A percentile compares a stretch with the other conserved stretches of the same genome.
Evolutionary conservation across 2,113 vertebrate species (phyloP).

Genomic region (Colossoma macropomum): DNA sequence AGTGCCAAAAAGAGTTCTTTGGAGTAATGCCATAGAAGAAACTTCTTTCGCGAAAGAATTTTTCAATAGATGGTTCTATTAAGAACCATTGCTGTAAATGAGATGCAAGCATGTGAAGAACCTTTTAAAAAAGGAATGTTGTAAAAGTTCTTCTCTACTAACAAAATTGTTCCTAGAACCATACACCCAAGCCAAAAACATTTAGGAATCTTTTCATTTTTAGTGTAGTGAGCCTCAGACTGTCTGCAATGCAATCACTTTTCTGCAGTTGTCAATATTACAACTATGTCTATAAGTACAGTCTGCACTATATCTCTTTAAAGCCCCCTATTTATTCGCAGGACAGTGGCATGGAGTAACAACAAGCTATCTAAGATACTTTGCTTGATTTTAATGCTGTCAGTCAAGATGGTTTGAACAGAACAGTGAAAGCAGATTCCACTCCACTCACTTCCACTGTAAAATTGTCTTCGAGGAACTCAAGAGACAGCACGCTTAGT

Average conservation of each 20-base stretch:
- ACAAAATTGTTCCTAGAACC: too few species aligned
- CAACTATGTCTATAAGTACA: background rate
- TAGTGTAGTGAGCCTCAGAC: too few species aligned
- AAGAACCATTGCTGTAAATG: too few species aligned
- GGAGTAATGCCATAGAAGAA: background rate
- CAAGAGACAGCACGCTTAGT: background rate
- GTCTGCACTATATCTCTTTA: slow-evolving; percentile 12
- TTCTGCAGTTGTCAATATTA: slow-evolving; percentile 19
- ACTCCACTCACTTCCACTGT: background rate
- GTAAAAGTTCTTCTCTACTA: too few species aligned
- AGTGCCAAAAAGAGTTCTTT: background rate
- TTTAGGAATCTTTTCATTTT: too few species aligned
- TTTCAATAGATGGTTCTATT: too few species aligned
- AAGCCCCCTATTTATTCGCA: slow-evolving; percentile 8
- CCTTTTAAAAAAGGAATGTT: too few species aligned
- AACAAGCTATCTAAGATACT: background rate
- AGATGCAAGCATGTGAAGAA: background rate
- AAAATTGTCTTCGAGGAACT: background rate
- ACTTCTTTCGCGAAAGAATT: too few species aligned
- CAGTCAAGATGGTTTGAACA: background rate
- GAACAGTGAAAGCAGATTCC: background rate
- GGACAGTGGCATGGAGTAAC: background rate
- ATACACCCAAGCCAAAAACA: too few species aligned
- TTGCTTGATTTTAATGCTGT: background rate
- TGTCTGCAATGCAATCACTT: background rate